phyloP scores from a whole-genome alignment of 53 echinoderm and acorn worm species.

The Crossaster papposus region DNA sequence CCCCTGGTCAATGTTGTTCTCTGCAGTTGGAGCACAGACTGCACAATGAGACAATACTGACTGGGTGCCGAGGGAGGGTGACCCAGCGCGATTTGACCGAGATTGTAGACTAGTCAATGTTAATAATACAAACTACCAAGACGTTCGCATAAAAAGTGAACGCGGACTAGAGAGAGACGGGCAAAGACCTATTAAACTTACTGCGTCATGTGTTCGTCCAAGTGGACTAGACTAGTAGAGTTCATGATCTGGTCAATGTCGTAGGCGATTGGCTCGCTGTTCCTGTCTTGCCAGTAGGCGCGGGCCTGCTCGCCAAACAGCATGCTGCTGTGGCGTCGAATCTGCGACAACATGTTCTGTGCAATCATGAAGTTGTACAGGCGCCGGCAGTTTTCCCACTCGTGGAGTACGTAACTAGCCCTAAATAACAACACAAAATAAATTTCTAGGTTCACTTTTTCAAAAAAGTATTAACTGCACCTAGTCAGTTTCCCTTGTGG shows the following conservation, averaged over 20 bases:
- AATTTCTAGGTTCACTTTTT: not conserved
- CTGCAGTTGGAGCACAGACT: too few relatives aligned
- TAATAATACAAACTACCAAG: too few relatives aligned
- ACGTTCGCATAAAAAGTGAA: not conserved
- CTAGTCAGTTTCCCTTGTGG: too few relatives aligned
- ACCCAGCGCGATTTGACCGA: too few relatives aligned
- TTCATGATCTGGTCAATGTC: constrained; percentile 84
- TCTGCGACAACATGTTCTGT: constrained; percentile 77
- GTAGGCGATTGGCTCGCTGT: constrained; percentile 70
- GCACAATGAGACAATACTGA: too few relatives aligned
- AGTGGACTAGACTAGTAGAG: constrained; percentile 91
- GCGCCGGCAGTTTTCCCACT: constrained; percentile 90
- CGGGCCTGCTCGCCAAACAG: constrained; percentile 86
- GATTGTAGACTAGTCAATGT: too few relatives aligned
- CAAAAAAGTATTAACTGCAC: not conserved
- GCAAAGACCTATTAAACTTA: constrained; percentile 32
- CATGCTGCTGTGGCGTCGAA: constrained; percentile 84
- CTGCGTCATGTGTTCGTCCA: constrained; percentile 93
- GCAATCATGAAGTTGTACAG: constrained; percentile 94
- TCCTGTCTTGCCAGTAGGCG: constrained; percentile 72
- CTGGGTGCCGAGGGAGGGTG: too few relatives aligned
- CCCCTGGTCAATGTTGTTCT: too few relatives aligned
- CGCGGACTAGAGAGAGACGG: not conserved
- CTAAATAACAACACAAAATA: constrained; percentile 37
- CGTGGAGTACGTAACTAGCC: constrained; percentile 78